These are phyloP conservation scores for Tachina lurida DNA, from an alignment of 2,888 invertebrate species.

Conservation along the genomic window DNA sequence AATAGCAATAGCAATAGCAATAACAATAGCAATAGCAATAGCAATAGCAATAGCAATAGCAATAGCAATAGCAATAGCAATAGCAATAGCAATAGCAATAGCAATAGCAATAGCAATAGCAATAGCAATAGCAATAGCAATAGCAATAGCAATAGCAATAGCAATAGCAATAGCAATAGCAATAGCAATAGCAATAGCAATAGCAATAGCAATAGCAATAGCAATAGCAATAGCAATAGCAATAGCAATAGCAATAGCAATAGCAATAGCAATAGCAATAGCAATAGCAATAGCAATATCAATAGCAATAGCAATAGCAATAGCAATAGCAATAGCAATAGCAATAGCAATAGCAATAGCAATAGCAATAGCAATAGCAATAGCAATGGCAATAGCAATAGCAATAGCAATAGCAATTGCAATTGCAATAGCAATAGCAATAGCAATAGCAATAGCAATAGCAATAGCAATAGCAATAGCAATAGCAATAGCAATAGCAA, in stretches of 20 bases:
- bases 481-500: not conserved
- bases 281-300: not conserved
- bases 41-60: not conserved
- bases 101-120: constrained; percentile 23
- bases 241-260: constrained; percentile 17
- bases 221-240: not conserved
- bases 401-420: constrained; percentile 38
- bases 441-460: not conserved
- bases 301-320: constrained; percentile 23
- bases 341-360: constrained; percentile 5
- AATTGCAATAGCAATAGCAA: too few relatives aligned
- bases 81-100: not conserved
- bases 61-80: constrained; percentile 21
- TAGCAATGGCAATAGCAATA: not conserved
- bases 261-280: not conserved
- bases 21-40: too few relatives aligned
- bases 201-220: constrained; percentile 21
- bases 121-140: not conserved
- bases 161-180: not conserved
- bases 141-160: constrained; percentile 1
- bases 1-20: too few relatives aligned
- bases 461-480: constrained; percentile 12
- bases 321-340: not conserved
- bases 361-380: not conserved
- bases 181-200: not conserved